Evolutionary conservation across 2,113 vertebrate species (phyloP).

Genomic region (Datnioides undecimradiatus): DNA sequence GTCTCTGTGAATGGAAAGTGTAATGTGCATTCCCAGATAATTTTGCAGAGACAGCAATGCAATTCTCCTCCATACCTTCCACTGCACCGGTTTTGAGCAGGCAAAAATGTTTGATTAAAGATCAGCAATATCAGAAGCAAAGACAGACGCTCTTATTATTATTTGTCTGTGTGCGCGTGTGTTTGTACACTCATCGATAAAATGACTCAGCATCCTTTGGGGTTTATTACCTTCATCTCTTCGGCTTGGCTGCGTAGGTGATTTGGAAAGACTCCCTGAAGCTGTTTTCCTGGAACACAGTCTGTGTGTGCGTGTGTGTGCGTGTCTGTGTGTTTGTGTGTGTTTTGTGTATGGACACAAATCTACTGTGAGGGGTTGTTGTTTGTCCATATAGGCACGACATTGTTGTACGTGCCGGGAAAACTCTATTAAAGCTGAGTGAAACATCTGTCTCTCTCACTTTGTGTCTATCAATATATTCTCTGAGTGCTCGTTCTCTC

Average conservation of each 20-base stretch:
- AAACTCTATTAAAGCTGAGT: slow-evolving; percentile 4
- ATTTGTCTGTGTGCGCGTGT: slow-evolving; percentile 8
- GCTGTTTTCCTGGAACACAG: slow-evolving; percentile 51
- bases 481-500: not conserved
- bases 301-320: not conserved
- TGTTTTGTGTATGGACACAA: not conserved
- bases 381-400: slow-evolving; percentile 5
- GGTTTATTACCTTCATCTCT: slow-evolving; percentile 48
- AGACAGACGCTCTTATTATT: not conserved
- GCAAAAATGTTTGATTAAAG: slow-evolving; percentile 30
- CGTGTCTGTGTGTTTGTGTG: slow-evolving; percentile 16
- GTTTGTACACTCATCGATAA: slow-evolving; percentile 32
- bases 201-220: slow-evolving; percentile 49
- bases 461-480: not conserved
- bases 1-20: not conserved
- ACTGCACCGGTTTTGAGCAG: slow-evolving; percentile 3
- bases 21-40: not conserved
- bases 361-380: not conserved
- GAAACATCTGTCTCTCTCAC: slow-evolving; percentile 2
- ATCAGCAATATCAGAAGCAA: not conserved
- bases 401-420: slow-evolving; percentile 4
- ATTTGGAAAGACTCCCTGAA: slow-evolving; percentile 53
- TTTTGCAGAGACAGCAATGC: not conserved
- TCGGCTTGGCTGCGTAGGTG: slow-evolving; percentile 30
- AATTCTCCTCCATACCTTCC: not conserved